Conservation (phyloP, 2,797 vertebrate genomes). For the Chelon labrosus region DNA sequence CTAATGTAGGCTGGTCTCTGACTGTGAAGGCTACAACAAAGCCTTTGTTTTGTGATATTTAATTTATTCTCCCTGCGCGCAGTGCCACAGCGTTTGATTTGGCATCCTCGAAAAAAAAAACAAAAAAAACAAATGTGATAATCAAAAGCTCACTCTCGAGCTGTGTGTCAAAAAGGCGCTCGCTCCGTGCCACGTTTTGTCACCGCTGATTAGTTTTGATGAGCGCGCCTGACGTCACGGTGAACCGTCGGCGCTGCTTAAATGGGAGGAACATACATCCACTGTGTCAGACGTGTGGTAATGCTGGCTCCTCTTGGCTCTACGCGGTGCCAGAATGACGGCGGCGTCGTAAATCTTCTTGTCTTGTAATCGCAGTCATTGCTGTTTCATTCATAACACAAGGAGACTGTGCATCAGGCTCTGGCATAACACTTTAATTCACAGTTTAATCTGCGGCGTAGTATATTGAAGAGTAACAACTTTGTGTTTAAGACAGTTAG, state of each 20-base stretch:
- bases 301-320: neutral
- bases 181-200: neutral
- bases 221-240: neutral
- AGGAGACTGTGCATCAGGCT: neutral
- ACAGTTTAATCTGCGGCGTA: neutral
- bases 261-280: neutral
- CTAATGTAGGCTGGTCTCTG: constrained; percentile 14
- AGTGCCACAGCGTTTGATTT: neutral
- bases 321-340: constrained; percentile 7
- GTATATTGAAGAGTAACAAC: too few species aligned
- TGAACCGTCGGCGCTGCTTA: constrained; percentile 6
- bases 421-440: neutral
- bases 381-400: neutral
- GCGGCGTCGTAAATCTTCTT: constrained; percentile 7
- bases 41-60: constrained; percentile 33
- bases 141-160: too few species aligned
- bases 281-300: constrained; percentile 15
- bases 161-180: too few species aligned
- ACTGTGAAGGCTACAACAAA: constrained; percentile 40
- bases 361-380: constrained; percentile 10
- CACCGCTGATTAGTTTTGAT: neutral
- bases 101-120: constrained; percentile 9
- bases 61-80: neutral
- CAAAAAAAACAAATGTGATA: constrained; percentile 6
- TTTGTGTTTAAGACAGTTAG: too few species aligned